Conservation (phyloP, 2,797 vertebrate species). For the Valencia hispanica region DNA sequence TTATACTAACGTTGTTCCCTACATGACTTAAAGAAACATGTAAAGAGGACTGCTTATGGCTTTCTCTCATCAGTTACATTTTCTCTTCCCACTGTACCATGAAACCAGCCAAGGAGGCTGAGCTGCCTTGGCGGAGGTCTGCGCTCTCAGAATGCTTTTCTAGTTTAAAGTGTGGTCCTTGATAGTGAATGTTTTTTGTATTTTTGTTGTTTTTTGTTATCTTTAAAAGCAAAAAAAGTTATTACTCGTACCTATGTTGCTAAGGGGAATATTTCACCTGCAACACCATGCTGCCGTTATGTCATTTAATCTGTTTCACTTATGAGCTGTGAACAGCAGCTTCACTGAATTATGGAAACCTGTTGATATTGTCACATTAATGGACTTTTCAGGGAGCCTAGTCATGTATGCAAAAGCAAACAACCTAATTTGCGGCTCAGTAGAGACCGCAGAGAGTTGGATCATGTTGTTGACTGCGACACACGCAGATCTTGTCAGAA, state of each 20-base stretch:
- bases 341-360: constrained; percentile 64
- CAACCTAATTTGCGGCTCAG: constrained; percentile 19
- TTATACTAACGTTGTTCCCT: too few species aligned
- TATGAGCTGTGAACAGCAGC: constrained; percentile 57
- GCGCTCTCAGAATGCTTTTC: too few species aligned
- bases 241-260: not conserved
- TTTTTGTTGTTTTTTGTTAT: not conserved
- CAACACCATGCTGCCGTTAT: constrained; percentile 12
- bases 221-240: not conserved
- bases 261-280: not conserved
- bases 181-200: not conserved
- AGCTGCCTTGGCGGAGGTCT: too few species aligned
- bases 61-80: too few species aligned
- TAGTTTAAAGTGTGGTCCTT: too few species aligned
- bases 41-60: too few species aligned
- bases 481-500: constrained; percentile 69
- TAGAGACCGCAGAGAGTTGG: constrained; percentile 26
- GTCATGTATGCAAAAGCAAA: constrained; percentile 55
- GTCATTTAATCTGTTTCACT: constrained; percentile 49
- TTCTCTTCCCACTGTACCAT: too few species aligned
- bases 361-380: constrained; percentile 70
- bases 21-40: too few species aligned
- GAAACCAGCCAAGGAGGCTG: too few species aligned
- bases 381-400: constrained; percentile 51
- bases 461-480: constrained; percentile 38